phyloP scores from a whole-genome alignment of 2,797 vertebrate genomes.

The Acestrorhynchus altus region DNA sequence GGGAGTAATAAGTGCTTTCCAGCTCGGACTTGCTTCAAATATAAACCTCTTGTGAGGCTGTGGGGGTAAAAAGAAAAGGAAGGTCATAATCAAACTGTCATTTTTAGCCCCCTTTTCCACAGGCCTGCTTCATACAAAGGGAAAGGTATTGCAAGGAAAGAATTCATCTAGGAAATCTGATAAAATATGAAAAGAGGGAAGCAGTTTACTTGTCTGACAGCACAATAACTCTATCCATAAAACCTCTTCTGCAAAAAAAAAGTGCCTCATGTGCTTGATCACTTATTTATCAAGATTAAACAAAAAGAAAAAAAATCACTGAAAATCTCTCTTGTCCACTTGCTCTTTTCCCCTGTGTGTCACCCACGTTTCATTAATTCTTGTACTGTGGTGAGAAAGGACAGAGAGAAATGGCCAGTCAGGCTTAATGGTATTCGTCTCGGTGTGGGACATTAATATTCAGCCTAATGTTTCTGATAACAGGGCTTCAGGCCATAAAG shows the following conservation, averaged over 20 bases:
- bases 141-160: slow-evolving; percentile 83
- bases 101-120: slow-evolving; percentile 78
- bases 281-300: slow-evolving; percentile 81
- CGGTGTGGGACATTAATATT: slow-evolving; percentile 96
- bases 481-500: slow-evolving; percentile 90
- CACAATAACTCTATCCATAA: slow-evolving; percentile 79
- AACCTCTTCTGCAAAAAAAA: slow-evolving; percentile 72
- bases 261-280: slow-evolving; percentile 67
- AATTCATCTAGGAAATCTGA: slow-evolving; percentile 79
- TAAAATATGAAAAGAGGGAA: slow-evolving; percentile 64
- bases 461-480: slow-evolving; percentile 99
- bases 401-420: slow-evolving; percentile 94
- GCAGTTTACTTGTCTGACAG: slow-evolving; percentile 86
- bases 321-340: slow-evolving; percentile 68
- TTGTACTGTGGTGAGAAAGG: slow-evolving; percentile 86
- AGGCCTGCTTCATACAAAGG: slow-evolving; percentile 83
- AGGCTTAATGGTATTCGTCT: slow-evolving; percentile 96
- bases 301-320: slow-evolving; percentile 85
- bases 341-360: slow-evolving; percentile 72
- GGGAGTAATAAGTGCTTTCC: slow-evolving; percentile 94
- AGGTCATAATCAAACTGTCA: slow-evolving; percentile 93
- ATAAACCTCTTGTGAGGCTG: slow-evolving; percentile 85
- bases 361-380: slow-evolving; percentile 83
- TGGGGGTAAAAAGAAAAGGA: slow-evolving; percentile 59
- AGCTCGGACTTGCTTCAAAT: slow-evolving; percentile 83